Percentiles rank a stretch among this genome's conserved stretches.
Evolutionary conservation across 1,140 invertebrate species (phyloP).

Genomic region (Phthorimaea operculella): DNA sequence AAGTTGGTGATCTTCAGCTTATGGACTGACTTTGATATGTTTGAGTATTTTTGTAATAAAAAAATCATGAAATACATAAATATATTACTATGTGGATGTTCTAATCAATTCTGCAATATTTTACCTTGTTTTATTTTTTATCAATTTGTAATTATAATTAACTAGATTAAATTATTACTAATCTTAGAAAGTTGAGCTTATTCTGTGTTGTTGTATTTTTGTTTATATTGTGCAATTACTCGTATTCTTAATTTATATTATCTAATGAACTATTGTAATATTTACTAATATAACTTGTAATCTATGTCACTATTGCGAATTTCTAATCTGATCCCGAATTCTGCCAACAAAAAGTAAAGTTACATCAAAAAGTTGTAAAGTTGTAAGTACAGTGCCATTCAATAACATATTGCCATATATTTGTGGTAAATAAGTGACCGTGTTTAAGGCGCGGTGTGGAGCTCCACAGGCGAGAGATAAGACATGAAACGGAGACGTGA

Average conservation of each 20-base stretch:
- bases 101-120: constrained; percentile 14
- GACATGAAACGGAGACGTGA: too few species aligned
- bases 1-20: constrained; percentile 32
- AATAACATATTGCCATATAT: constrained; percentile 12
- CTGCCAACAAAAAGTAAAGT: constrained; percentile 26
- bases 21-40: constrained; percentile 47
- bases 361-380: constrained; percentile 17
- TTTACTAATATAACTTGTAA: constrained; percentile 19
- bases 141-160: constrained; percentile 3
- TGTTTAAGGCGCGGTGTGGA: too few species aligned
- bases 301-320: constrained; percentile 26
- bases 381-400: constrained; percentile 28
- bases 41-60: constrained; percentile 42
- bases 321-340: constrained; percentile 25
- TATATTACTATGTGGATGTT: constrained; percentile 6
- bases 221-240: constrained; percentile 32
- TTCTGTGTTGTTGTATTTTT: constrained; percentile 35
- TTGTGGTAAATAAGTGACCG: background rate
- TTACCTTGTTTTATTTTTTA: constrained; percentile 12
- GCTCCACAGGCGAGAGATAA: too few species aligned
- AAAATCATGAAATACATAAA: constrained; percentile 11
- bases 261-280: constrained; percentile 10
- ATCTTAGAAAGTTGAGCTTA: constrained; percentile 34
- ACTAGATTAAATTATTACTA: constrained; percentile 14
- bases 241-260: constrained; percentile 17